A percentile compares a stretch with the other conserved stretches of the same genome.
Evolutionary conservation across 2,888 invertebrate genomes (phyloP).

Genomic region (Sinotaia quadrata): DNA sequence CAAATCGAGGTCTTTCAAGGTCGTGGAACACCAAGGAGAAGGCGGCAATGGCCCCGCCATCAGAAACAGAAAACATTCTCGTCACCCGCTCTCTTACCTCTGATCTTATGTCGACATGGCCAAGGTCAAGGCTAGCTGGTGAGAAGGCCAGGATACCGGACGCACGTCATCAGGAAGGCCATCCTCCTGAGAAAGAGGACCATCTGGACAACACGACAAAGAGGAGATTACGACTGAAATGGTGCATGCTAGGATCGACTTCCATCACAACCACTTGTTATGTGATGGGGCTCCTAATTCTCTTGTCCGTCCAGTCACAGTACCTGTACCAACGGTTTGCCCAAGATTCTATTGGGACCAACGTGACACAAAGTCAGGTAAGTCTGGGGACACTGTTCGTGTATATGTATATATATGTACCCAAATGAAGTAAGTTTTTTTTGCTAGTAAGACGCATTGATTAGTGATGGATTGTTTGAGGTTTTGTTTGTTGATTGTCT

Average conservation of each 20-base stretch:
- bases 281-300: not conserved
- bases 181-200: not conserved
- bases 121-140: not conserved
- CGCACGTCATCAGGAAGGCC: not conserved
- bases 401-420: not conserved
- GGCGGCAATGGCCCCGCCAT: not conserved
- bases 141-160: not conserved
- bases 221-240: not conserved
- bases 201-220: no score
- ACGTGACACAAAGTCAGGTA: slow-evolving; percentile 8
- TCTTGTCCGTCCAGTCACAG: slow-evolving; percentile 16
- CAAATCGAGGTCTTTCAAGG: not conserved
- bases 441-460: no score
- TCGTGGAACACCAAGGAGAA: not conserved
- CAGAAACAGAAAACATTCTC: not conserved
- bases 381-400: not conserved
- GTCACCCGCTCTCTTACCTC: no score
- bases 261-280: slow-evolving; percentile 9
- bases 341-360: slow-evolving; percentile 6
- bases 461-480: no score
- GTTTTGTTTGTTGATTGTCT: no score
- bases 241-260: not conserved
- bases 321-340: slow-evolving; percentile 24
- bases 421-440: not conserved
- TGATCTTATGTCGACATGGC: not conserved